Evolutionary conservation across 2,888 invertebrate species (phyloP), one percentile per base, ranked within the genome.

Genomic region (Sminthurinus aureus): DNA sequence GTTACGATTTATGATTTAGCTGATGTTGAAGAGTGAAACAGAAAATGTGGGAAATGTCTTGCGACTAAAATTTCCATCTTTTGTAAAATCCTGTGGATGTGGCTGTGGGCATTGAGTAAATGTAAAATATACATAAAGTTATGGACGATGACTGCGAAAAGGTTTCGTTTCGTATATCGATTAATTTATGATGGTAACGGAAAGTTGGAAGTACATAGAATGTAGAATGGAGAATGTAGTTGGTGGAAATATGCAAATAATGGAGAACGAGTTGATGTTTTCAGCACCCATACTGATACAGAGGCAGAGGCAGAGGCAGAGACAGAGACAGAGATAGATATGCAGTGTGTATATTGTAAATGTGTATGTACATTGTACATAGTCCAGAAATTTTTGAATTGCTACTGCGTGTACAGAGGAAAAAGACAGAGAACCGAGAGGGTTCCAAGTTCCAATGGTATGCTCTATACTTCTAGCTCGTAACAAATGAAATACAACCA

Each of bases 231-330:
- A 11, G 58, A 15, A 58, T 58, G 9, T 13, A 58, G 58, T 15
- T 58, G 58, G 58, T 71, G 67, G 26, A 71, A 71, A 73, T 81
- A 51, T 81, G 58, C 50, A 79, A 73, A 66, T 73, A 58, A 66
- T 71, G 26, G 71, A 24, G 71, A 71, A 6, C 24, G 71, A 24
- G 20, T 71, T 71, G 71, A 24, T 24, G 24, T 11, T 71, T 71
- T 24, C 15, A 71, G 24, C 71, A 71, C 24, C 71, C 26, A 22
- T n/a, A 64, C n/a, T 18, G 15, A 64, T n/a, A 64, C 64, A 67
- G 12, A 67, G 67, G n/a, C 12, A n/a, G 12, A 15, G 18, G 9
- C 1, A 64, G 3, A n/a, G 15, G 64, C n/a, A 64, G 3, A 64
- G 15, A n/a, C 8, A n/a, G 12, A 15, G 18, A n/a, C 1, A 64